Conservation (phyloP, 2,113 vertebrate genomes). For the Leptobrachium leishanense region DNA sequence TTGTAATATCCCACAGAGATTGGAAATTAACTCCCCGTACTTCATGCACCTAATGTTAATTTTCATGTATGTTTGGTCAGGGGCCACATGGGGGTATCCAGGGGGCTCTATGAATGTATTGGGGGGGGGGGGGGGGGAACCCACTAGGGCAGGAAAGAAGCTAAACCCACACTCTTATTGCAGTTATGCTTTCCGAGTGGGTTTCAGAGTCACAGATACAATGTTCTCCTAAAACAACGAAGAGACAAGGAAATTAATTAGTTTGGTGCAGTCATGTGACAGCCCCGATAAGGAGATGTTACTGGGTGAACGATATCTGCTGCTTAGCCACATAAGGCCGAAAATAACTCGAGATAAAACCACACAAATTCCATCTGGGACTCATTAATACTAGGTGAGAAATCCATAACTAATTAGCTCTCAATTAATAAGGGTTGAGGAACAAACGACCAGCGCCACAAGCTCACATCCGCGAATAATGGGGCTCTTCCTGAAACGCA, state of each 20-base stretch:
- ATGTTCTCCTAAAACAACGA: background rate
- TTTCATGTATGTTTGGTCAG: too few species aligned
- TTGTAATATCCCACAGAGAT: too few species aligned
- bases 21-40: too few species aligned
- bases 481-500: conserved; percentile 49
- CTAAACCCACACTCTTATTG: background rate
- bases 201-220: background rate
- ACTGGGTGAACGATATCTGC: conserved; percentile 1
- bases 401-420: conserved; percentile 67
- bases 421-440: conserved; percentile 69
- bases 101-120: too few species aligned
- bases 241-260: conserved; percentile 22
- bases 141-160: conserved; percentile 18
- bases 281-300: conserved; percentile 27
- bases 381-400: conserved; percentile 55
- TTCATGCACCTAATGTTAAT: too few species aligned
- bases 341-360: conserved; percentile 42
- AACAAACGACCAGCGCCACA: conserved; percentile 52
- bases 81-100: too few species aligned
- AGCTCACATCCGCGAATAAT: conserved; percentile 41
- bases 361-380: conserved; percentile 40
- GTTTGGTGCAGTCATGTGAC: conserved; percentile 16
- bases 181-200: background rate
- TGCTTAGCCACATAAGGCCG: conserved; percentile 25
- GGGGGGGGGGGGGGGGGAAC: too few species aligned